These are phyloP conservation scores for Nemopilema nomurai DNA, from an alignment of 30 jellyfish, hydroid and myxozoan genomes.

Conservation along the genomic window DNA sequence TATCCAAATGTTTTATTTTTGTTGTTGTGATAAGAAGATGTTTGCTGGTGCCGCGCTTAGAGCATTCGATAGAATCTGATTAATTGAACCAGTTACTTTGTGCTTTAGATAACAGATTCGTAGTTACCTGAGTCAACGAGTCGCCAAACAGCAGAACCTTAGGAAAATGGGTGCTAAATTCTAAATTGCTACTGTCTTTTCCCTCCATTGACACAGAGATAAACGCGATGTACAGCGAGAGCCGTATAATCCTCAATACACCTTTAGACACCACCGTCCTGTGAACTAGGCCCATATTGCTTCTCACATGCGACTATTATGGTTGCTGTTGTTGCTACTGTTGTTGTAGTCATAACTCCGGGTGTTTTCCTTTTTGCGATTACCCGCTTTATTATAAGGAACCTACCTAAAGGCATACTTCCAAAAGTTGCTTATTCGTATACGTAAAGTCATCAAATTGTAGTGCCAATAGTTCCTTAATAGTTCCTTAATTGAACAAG, in stretches of 20 bases:
- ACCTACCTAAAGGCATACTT: too few species aligned
- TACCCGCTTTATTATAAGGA: too few species aligned
- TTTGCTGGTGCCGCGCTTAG: background rate
- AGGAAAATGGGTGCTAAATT: conserved; percentile 25
- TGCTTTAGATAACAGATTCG: background rate
- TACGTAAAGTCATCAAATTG: too few species aligned
- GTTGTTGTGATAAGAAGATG: background rate
- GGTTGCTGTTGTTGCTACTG: conserved; percentile 24
- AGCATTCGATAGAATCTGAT: background rate
- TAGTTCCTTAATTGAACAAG: too few species aligned
- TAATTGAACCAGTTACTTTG: background rate
- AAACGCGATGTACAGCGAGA: background rate
- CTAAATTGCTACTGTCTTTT: background rate
- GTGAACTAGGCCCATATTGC: background rate
- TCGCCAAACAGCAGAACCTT: conserved; percentile 77
- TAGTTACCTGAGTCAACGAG: conserved; percentile 71
- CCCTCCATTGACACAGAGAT: conserved; percentile 1
- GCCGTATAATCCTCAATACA: too few species aligned
- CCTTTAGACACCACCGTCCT: background rate
- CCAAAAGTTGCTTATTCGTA: too few species aligned
- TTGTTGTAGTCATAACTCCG: too few species aligned
- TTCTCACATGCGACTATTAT: background rate
- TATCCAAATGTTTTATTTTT: background rate
- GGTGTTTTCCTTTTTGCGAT: too few species aligned
- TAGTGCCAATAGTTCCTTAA: too few species aligned